These are phyloP conservation scores for Bos javanicus DNA, from an alignment of 2,113 vertebrate genomes.

Conservation along the genomic window DNA sequence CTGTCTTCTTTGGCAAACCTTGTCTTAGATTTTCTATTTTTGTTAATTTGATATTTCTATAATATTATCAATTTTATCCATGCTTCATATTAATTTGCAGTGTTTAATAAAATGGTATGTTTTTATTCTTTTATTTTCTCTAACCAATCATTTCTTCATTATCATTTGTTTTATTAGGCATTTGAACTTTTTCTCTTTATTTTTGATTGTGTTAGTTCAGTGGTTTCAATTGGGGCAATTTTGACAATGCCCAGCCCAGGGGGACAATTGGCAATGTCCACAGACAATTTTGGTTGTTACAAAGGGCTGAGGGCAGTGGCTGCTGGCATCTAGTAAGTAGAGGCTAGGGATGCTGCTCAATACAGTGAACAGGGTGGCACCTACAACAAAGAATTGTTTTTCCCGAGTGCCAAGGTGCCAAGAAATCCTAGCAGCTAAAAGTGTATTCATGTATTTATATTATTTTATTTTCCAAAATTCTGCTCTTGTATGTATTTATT, in stretches of 20 bases:
- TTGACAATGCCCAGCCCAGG: background rate
- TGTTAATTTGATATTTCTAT: background rate
- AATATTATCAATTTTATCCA: background rate
- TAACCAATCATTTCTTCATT: background rate
- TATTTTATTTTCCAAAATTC: background rate
- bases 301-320: background rate
- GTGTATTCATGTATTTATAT: background rate
- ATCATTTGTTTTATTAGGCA: background rate
- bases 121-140: background rate
- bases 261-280: background rate
- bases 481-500: background rate
- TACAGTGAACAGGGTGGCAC: background rate
- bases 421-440: background rate
- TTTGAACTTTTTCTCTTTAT: background rate
- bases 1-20: background rate
- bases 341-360: background rate
- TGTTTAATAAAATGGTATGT: background rate
- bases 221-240: background rate
- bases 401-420: background rate
- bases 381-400: background rate
- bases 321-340: background rate
- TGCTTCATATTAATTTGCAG: background rate
- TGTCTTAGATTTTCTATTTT: background rate
- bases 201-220: background rate
- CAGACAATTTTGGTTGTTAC: background rate